phyloP scores from a whole-genome alignment of 2,113 vertebrate genomes.

The Lagopus muta region DNA sequence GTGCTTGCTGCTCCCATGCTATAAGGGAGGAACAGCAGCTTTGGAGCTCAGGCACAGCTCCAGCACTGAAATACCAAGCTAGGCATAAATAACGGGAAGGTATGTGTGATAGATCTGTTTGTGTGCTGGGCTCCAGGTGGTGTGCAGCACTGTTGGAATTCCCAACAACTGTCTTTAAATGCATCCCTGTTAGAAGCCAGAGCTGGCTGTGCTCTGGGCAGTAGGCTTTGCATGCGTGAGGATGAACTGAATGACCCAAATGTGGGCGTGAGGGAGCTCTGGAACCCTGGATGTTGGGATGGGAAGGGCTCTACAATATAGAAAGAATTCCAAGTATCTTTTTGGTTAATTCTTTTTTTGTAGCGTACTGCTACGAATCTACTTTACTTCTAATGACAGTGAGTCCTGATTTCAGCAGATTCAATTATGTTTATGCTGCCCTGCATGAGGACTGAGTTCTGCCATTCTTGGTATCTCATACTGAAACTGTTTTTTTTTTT shows the following conservation, averaged over 20 bases:
- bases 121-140: not conserved
- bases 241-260: not conserved
- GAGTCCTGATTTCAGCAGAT: not conserved
- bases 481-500: not conserved
- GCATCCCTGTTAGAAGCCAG: not conserved
- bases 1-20: not conserved
- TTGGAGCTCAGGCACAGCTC: not conserved
- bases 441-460: not conserved
- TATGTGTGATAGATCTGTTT: not conserved
- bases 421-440: not conserved
- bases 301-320: constrained; percentile 50
- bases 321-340: constrained; percentile 66
- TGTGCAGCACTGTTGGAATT: not conserved
- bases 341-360: constrained; percentile 59
- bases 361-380: constrained; percentile 3
- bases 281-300: not conserved
- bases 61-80: not conserved
- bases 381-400: not conserved
- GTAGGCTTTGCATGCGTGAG: not conserved
- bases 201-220: not conserved
- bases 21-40: not conserved
- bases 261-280: not conserved
- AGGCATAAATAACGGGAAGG: not conserved
- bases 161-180: not conserved
- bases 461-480: not conserved